Evolutionary conservation across 2,888 invertebrate genomes (phyloP), one percentile per base, ranked within the genome.

Genomic region (Siphonodentalium dalli): DNA sequence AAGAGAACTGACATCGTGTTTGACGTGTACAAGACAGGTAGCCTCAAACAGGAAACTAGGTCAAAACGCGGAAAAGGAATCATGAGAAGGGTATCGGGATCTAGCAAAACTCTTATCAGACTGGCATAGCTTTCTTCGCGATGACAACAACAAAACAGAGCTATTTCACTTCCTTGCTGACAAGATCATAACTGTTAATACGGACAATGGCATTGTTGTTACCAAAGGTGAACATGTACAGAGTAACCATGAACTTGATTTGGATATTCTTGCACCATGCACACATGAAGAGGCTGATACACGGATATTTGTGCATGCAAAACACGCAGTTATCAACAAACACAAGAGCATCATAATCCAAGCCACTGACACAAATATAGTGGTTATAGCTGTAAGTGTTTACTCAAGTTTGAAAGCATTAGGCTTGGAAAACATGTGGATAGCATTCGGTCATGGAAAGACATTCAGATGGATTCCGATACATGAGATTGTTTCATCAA

Each of bases 221-320:
- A 52, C 47, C 2, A 9, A 33, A 23, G 31, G 37, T 15, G 38
- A 39, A 15, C 11, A 27, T 9, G 59, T 47, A 4, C 37, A 39
- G 15, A 35, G 29, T 37, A 35, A 28, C 8, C 35, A 37, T 18
- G 27, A 26, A 18, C n/a, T 27, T 9, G 39, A 41, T 24, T 37
- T 38, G 13, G 15, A 28, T 24, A 23, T 23, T n/a, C 31, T 58
- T 23, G 38, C 53, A 20, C 54, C 58, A 29, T 53, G 60, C 34
- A 43, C 18, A 18, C 53, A 56, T 27, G 56, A 59, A 39, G 54
- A 61, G 28, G 58, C 57, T 8, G 52, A 61, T 33, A 52, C 61
- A 3, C 26, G 53, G 7, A 39, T 60, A 11, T 15, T 52, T 1
- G 20, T 59, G 23, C 54, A 58, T 49, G 46, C 35, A 7, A 18